A percentile compares a stretch with the other conserved stretches of the same genome.
Evolutionary conservation across 1,140 invertebrate species (phyloP).

Genomic region (Lepidurus arcticus): DNA sequence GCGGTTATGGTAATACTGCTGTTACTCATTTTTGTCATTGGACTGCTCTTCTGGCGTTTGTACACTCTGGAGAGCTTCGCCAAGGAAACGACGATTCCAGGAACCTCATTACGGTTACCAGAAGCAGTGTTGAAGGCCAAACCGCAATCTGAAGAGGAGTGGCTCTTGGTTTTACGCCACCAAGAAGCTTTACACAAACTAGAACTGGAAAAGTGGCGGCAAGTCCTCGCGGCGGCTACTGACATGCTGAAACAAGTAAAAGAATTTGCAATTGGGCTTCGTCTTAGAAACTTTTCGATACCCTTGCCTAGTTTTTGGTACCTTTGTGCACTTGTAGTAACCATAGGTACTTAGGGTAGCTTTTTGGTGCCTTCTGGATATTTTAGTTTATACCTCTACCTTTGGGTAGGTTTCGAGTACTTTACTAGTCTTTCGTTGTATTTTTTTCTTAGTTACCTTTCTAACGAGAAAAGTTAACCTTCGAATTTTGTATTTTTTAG

Average conservation of each 20-base stretch:
- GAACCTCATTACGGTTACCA: conserved; percentile 37
- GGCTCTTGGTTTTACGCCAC: conserved; percentile 64
- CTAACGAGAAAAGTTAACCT: not conserved
- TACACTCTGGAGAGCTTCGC: conserved; percentile 56
- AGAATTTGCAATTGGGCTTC: not conserved
- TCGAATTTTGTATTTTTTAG: not conserved
- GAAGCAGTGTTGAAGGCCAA: conserved; percentile 51
- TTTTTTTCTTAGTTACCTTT: too few relatives aligned
- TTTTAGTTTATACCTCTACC: too few relatives aligned
- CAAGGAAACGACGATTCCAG: conserved; percentile 36
- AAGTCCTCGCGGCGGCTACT: conserved; percentile 50
- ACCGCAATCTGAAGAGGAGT: conserved; percentile 65
- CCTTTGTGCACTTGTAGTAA: not conserved
- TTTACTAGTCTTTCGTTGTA: not conserved
- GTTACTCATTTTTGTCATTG: conserved; percentile 66
- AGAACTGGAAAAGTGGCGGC: conserved; percentile 70
- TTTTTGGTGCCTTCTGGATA: too few relatives aligned
- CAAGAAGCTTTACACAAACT: conserved; percentile 67
- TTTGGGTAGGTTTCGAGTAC: not conserved
- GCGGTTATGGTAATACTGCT: conserved; percentile 50
- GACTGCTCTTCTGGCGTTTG: conserved; percentile 69
- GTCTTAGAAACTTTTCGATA: not conserved
- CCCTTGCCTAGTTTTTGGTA: not conserved
- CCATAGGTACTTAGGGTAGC: too few relatives aligned
- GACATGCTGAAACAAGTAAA: conserved; percentile 23